Evolutionary conservation across 2,113 vertebrate genomes (phyloP).

Genomic region (Pitta sordida): DNA sequence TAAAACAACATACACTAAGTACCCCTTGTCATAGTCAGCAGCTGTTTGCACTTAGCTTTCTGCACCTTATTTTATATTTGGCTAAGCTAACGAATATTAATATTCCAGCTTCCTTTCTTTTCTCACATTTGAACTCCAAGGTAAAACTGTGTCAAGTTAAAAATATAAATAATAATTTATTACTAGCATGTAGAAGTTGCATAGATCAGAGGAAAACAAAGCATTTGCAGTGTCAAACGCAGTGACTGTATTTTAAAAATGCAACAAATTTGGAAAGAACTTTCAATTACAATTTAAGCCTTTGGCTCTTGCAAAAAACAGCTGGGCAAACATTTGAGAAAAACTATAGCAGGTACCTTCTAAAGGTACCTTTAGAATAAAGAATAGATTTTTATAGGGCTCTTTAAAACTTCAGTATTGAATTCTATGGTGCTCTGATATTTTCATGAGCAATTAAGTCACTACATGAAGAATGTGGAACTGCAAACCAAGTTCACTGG

Average conservation of each 20-base stretch:
- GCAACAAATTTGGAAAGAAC: background rate
- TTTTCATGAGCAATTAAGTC: background rate
- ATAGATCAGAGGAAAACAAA: background rate
- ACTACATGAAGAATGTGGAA: background rate
- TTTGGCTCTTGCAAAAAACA: background rate
- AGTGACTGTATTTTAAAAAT: background rate
- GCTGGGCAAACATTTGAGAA: background rate
- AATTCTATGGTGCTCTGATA: background rate
- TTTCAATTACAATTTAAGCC: background rate
- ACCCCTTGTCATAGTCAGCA: background rate
- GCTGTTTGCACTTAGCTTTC: constrained; percentile 8
- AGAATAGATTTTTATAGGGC: background rate
- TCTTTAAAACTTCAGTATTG: background rate
- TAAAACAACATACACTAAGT: background rate
- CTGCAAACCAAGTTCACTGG: background rate
- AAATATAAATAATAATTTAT: background rate
- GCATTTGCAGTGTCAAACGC: background rate
- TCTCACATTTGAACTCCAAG: background rate
- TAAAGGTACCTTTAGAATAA: background rate
- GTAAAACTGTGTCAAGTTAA: background rate
- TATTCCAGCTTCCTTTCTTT: background rate
- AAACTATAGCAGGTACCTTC: background rate
- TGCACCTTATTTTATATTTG: background rate
- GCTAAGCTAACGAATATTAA: background rate
- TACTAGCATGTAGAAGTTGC: background rate